Base-by-base conservation (phyloP, 2,888 invertebrate species). In the Cyrtodaria siliqua region DNA sequence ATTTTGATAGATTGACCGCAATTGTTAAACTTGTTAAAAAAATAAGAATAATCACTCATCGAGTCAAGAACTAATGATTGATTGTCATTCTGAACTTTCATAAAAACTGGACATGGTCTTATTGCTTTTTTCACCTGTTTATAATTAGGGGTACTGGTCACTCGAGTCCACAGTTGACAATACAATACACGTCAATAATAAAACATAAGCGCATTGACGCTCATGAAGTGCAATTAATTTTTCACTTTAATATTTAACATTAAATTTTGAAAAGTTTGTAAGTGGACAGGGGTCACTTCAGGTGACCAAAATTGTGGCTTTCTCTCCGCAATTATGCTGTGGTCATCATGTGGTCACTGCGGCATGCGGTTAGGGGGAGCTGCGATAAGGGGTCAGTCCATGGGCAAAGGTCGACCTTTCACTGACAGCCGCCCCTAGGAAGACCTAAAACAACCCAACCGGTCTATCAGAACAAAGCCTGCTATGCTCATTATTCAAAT, bases 401-500 rank as follows among this genome's bases (percentile, higher is more conserved):
- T 80, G 80, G 80, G 66, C 73, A 80, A 77, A 80, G 80, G 80
- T 80, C 73, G 80, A 80, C 80, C 80, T 70, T 62, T 67, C 70
- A 57, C 74, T 77, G 77, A 77, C 80, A 80, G 71, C 59, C 59
- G 62, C 74, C 79, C 74, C 57, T 62, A 60, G 49, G 26, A 50
- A 55, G 52, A 57, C 69, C 69, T 60, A 66, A 66, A 76, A 63
- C 72, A 61, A 66, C 78, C 73, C 56, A 52, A 56, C 47, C 63
- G 69, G 63, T 70, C 70, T 61, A 27, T 55, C 63, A 60, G 80
- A 80, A 80, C 76, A 76, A 76, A 73, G 73, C 69, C 38, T 77
- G 69, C 70, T 63, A 77, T 72, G 72, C 55, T 80, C 80, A 77
- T 80, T 80, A 80, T 80, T 73, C 68, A 80, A 80, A 80, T 80